A percentile compares a stretch with the other conserved stretches of the same genome.
Conservation (phyloP, 2,797 vertebrate species). For the Lepilemur ruficaudatus region DNA sequence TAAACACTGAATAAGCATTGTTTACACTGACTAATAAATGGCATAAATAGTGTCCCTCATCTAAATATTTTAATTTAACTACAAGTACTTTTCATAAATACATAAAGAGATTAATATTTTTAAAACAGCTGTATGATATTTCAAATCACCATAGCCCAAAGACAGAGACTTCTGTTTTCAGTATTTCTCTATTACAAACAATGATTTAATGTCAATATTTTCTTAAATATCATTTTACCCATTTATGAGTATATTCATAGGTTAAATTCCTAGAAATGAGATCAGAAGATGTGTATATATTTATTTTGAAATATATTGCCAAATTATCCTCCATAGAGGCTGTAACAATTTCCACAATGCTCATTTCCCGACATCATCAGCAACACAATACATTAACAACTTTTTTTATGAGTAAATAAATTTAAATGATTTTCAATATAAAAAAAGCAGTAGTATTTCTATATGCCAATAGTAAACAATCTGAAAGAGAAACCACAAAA, state of each 20-base stretch:
- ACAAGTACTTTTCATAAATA: background rate
- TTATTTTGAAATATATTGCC: background rate
- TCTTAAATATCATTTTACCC: background rate
- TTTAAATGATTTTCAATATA: background rate
- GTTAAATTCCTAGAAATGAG: background rate
- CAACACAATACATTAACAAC: background rate
- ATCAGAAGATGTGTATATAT: background rate
- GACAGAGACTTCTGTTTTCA: background rate
- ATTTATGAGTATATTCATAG: background rate
- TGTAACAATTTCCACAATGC: background rate
- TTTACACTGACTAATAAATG: background rate
- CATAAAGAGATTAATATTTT: background rate
- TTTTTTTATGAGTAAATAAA: background rate
- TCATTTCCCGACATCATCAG: background rate
- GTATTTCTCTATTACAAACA: background rate
- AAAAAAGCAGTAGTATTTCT: background rate
- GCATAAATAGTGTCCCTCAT: background rate
- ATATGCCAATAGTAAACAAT: background rate
- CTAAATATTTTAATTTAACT: background rate
- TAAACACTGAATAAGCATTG: background rate
- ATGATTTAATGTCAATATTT: background rate
- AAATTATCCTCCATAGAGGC: background rate
- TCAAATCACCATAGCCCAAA: background rate
- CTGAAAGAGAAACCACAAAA: background rate
- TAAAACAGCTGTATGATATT: background rate